Conservation (phyloP, 2,797 vertebrate genomes). For the Okamejei kenojei region DNA sequence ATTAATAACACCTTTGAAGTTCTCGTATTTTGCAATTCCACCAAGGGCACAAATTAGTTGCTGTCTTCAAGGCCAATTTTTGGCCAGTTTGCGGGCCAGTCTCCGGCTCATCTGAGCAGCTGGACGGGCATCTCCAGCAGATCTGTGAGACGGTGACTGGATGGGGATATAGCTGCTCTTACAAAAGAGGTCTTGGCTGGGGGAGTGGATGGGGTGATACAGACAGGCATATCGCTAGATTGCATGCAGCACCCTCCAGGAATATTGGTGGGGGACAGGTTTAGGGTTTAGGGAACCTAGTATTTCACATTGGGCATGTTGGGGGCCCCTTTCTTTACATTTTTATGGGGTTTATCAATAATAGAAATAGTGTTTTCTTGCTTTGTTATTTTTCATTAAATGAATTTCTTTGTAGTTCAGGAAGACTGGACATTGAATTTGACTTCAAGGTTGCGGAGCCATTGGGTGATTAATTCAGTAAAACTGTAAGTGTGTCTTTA, state of each 20-base stretch:
- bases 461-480: slow-evolving; percentile 64
- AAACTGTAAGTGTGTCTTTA: slow-evolving; percentile 59
- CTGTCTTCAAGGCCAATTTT: not conserved
- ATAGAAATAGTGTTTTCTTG: not conserved
- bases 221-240: not conserved
- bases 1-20: not conserved
- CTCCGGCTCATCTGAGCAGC: not conserved
- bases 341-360: not conserved
- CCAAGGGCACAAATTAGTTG: not conserved
- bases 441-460: slow-evolving; percentile 69
- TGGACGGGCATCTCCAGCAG: not conserved
- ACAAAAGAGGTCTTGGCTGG: not conserved
- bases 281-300: not conserved
- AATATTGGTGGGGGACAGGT: not conserved
- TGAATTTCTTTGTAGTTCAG: slow-evolving; percentile 45
- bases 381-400: not conserved
- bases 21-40: not conserved
- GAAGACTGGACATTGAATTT: slow-evolving; percentile 72
- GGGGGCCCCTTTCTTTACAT: not conserved
- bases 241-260: not conserved
- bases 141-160: not conserved
- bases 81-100: not conserved
- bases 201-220: not conserved
- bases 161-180: not conserved
- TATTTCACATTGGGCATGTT: not conserved